phyloP scores from a whole-genome alignment of 53 echinoderm and acorn worm species.

The Apostichopus leukothele region DNA sequence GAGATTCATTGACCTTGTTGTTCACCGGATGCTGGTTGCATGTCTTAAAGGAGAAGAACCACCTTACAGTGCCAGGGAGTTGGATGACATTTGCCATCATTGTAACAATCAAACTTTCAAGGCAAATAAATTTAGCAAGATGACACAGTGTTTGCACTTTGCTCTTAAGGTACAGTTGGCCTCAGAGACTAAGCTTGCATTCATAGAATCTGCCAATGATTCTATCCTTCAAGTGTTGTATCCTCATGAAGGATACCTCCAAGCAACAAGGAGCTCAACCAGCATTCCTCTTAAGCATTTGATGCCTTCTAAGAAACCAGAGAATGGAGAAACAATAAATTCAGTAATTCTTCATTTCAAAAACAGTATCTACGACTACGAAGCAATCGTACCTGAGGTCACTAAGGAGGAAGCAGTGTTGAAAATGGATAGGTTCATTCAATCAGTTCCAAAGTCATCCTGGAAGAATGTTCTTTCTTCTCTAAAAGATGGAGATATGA shows the following conservation, averaged over 20 bases:
- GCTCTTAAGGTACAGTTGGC: slow-evolving; percentile 82
- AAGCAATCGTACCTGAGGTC: slow-evolving; percentile 24
- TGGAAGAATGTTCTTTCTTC: slow-evolving; percentile 63
- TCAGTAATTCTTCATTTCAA: slow-evolving; percentile 67
- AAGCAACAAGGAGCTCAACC: background rate
- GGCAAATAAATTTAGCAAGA: slow-evolving; percentile 65
- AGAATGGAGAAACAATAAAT: slow-evolving; percentile 41
- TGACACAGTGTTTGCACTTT: slow-evolving; percentile 56
- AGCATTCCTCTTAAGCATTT: slow-evolving; percentile 60
- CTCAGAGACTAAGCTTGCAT: slow-evolving; percentile 55
- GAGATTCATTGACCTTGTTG: slow-evolving; percentile 86
- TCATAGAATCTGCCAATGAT: slow-evolving; percentile 66
- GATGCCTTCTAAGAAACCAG: slow-evolving; percentile 72
- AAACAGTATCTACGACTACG: slow-evolving; percentile 66
- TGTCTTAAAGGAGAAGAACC: slow-evolving; percentile 46
- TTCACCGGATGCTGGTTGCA: slow-evolving; percentile 82
- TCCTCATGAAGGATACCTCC: slow-evolving; percentile 53
- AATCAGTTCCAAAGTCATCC: slow-evolving; percentile 48
- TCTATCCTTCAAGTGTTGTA: slow-evolving; percentile 58
- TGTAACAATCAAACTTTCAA: slow-evolving; percentile 74
- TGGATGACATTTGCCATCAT: slow-evolving; percentile 78
- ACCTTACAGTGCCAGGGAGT: slow-evolving; percentile 42
- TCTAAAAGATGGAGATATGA: slow-evolving; percentile 54
- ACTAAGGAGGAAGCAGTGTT: slow-evolving; percentile 5
- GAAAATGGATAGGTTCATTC: slow-evolving; percentile 49